Percentiles rank a stretch among this genome's conserved stretches.
phyloP scores from a whole-genome alignment of 2,797 vertebrate genomes.

The Toxotes lorentzi region DNA sequence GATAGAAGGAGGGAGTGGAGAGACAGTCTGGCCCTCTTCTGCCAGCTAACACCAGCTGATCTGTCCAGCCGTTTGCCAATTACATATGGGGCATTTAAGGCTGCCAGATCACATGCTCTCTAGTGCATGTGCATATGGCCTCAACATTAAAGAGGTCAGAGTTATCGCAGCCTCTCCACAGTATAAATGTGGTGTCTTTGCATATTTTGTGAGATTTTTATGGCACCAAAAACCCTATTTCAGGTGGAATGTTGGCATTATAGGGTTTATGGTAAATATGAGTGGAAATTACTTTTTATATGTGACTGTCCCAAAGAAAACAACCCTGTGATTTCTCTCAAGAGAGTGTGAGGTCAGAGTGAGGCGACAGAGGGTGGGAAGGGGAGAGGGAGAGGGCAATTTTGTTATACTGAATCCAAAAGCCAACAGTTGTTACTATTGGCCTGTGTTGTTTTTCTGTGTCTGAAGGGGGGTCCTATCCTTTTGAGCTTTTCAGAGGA shows the following conservation, averaged over 20 bases:
- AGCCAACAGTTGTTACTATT: conserved; percentile 98
- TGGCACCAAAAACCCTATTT: neutral
- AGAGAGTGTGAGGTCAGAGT: conserved; percentile 84
- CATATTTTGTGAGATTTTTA: conserved; percentile 45
- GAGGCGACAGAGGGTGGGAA: conserved; percentile 38
- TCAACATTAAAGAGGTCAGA: conserved; percentile 46
- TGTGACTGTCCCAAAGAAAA: conserved; percentile 58
- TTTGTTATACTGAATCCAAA: conserved; percentile 97
- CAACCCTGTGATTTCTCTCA: conserved; percentile 82
- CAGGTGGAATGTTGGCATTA: conserved; percentile 16
- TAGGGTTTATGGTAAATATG: conserved; percentile 44
- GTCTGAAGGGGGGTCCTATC: conserved; percentile 77
- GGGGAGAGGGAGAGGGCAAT: conserved; percentile 86
- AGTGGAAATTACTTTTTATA: conserved; percentile 61
- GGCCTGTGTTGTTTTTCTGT: conserved; percentile 92
- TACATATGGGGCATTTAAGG: conserved; percentile 73
- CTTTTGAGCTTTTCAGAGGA: conserved; percentile 98
- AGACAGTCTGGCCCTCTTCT: conserved; percentile 80
- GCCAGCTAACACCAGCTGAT: conserved; percentile 81
- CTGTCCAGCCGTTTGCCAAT: conserved; percentile 71
- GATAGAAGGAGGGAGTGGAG: conserved; percentile 67
- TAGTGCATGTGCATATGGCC: conserved; percentile 39
- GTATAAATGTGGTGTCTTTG: conserved; percentile 32
- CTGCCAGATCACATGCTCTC: conserved; percentile 65
- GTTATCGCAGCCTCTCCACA: conserved; percentile 35